Evolutionary conservation across 2,113 vertebrate genomes (phyloP).

Genomic region (Rattus norvegicus): DNA sequence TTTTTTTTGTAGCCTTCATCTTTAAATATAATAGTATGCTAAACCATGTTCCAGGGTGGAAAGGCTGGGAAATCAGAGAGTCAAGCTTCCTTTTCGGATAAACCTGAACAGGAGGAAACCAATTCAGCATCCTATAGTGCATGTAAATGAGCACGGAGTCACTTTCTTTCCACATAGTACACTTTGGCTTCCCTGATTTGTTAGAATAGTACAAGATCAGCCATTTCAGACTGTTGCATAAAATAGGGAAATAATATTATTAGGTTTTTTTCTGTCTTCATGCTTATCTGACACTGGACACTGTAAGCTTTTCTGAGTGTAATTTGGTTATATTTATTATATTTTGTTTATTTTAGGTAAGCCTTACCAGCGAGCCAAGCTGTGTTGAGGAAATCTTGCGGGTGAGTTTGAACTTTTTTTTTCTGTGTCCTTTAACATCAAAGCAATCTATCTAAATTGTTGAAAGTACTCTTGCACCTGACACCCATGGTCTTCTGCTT

Average conservation of each 20-base stretch:
- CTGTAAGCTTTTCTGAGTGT: constrained; percentile 66
- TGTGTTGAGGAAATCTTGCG: constrained; percentile 98
- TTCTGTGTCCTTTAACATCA: constrained; percentile 70
- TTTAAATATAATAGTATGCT: constrained; percentile 14
- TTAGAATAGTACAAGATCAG: constrained; percentile 65
- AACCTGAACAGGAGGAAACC: neutral
- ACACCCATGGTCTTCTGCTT: constrained; percentile 3
- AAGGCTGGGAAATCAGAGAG: neutral
- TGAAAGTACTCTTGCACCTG: neutral
- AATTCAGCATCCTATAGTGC: neutral
- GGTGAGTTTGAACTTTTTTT: constrained; percentile 88
- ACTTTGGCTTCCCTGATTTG: constrained; percentile 61
- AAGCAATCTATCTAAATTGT: constrained; percentile 24
- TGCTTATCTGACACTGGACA: constrained; percentile 37
- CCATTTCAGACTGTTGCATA: neutral
- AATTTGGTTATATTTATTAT: constrained; percentile 58
- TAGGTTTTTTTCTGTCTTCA: constrained; percentile 43
- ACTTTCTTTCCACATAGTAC: neutral
- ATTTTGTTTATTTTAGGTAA: constrained; percentile 90
- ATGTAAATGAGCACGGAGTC: neutral
- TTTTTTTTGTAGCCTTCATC: neutral
- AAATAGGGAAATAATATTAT: constrained; percentile 58
- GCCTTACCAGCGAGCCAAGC: constrained; percentile 95
- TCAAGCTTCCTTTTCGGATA: neutral
- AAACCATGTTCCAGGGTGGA: neutral